Evolutionary conservation across 2,113 vertebrate genomes (phyloP).

Genomic region (Illadopsis cleaveri): DNA sequence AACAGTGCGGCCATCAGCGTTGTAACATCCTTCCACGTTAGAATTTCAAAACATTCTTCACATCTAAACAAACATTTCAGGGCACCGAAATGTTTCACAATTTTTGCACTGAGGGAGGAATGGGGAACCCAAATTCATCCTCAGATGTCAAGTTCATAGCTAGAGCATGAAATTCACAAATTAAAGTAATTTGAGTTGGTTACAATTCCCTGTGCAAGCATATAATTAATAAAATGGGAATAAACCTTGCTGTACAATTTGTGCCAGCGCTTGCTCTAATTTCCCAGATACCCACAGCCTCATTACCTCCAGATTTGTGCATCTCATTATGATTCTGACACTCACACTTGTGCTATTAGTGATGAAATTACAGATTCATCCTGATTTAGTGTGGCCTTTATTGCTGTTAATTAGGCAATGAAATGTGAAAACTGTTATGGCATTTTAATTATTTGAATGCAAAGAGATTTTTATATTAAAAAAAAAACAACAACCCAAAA

Average conservation of each 20-base stretch:
- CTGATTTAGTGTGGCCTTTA: conserved; percentile 69
- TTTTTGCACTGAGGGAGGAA: neutral
- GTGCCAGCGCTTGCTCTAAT: conserved; percentile 45
- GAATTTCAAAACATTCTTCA: neutral
- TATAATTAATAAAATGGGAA: conserved; percentile 66
- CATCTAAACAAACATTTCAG: neutral
- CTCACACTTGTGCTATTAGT: conserved; percentile 59
- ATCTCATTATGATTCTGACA: conserved; percentile 68
- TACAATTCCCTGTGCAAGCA: conserved; percentile 36
- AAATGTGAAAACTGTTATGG: conserved; percentile 64
- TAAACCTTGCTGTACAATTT: conserved; percentile 58
- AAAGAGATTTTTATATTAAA: conserved; percentile 30
- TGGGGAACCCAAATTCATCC: neutral
- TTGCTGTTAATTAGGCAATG: conserved; percentile 73
- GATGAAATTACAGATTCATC: conserved; percentile 66
- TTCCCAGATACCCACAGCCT: conserved; percentile 53
- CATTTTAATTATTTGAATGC: conserved; percentile 70
- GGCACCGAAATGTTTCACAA: neutral
- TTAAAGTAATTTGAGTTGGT: conserved; percentile 23
- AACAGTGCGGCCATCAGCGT: neutral
- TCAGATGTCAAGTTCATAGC: neutral
- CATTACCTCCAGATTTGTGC: conserved; percentile 72
- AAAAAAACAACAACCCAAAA: neutral
- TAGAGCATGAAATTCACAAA: conserved; percentile 15
- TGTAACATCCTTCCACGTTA: neutral